Percentiles rank a stretch among this genome's conserved stretches.
Conservation (phyloP, 2,888 invertebrate genomes). For the Catocala nupta region DNA sequence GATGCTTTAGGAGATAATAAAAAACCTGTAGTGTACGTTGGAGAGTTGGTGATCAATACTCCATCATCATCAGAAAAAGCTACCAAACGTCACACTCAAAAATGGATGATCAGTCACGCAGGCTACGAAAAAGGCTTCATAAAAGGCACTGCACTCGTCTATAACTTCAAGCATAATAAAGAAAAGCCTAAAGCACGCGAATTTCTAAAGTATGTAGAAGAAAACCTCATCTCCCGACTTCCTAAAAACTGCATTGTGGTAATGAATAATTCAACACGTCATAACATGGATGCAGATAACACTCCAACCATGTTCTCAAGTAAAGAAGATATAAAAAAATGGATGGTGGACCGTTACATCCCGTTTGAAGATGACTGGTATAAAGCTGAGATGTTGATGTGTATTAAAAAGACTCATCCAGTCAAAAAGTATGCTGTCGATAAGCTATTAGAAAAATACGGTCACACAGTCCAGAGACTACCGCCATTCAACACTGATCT, state of each 20-base stretch:
- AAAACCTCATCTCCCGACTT: slow-evolving; percentile 22
- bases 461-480: slow-evolving; percentile 24
- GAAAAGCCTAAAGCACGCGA: background rate
- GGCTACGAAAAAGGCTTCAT: slow-evolving; percentile 6
- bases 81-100: background rate
- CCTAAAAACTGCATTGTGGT: slow-evolving; percentile 19
- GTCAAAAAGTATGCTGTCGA: slow-evolving; percentile 20
- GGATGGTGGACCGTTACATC: slow-evolving; percentile 44
- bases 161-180: background rate
- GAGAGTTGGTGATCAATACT: background rate
- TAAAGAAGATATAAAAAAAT: slow-evolving; percentile 38
- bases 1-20: slow-evolving; percentile 1
- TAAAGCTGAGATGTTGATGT: slow-evolving; percentile 17
- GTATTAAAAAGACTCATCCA: slow-evolving; percentile 16
- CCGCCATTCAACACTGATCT: slow-evolving; percentile 54
- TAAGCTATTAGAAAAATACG: slow-evolving; percentile 13
- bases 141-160: background rate
- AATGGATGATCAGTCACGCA: background rate
- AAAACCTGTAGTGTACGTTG: background rate
- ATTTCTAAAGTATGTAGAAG: slow-evolving; percentile 22
- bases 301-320: slow-evolving; percentile 36
- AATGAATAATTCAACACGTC: slow-evolving; percentile 16
- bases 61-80: background rate
- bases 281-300: slow-evolving; percentile 18
- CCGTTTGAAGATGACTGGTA: slow-evolving; percentile 38